phyloP scores from a whole-genome alignment of 2,888 invertebrate species.

The Prosopocoilus inquinatus region DNA sequence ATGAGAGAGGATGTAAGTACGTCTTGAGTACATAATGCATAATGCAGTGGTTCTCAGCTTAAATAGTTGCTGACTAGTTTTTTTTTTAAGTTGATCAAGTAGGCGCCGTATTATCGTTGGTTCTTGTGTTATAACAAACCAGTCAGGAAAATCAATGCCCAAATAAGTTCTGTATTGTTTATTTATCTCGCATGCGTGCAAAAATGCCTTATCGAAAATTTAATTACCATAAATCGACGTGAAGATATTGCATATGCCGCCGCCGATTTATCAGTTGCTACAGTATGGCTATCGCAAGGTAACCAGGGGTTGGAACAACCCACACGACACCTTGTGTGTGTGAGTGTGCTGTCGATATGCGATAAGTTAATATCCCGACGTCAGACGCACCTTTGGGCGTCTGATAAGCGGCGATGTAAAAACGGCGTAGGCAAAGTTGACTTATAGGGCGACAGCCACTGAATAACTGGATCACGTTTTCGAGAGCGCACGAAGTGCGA shows the following conservation, averaged over 20 bases:
- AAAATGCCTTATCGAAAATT: constrained; percentile 19
- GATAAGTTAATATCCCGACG: constrained; percentile 36
- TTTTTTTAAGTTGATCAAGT: too few relatives aligned
- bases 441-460: constrained; percentile 1
- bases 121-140: too few relatives aligned
- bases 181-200: neutral
- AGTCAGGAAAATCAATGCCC: too few relatives aligned
- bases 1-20: too few relatives aligned
- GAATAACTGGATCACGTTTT: constrained; percentile 3
- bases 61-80: too few relatives aligned
- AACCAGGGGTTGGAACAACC: constrained; percentile 23
- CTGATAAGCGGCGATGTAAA: constrained; percentile 18
- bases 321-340: constrained; percentile 33
- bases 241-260: constrained; percentile 18
- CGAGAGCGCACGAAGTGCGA: neutral
- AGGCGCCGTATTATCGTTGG: too few relatives aligned
- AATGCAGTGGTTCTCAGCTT: too few relatives aligned
- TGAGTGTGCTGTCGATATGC: constrained; percentile 28
- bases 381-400: constrained; percentile 19
- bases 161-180: neutral
- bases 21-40: too few relatives aligned
- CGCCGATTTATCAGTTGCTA: constrained; percentile 20
- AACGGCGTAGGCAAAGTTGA: constrained; percentile 4
- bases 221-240: constrained; percentile 25
- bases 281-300: neutral